Evolutionary conservation across 1,140 invertebrate genomes (phyloP), one percentile per base, ranked within the genome.

Genomic region (Ceratosolen fusciceps): DNA sequence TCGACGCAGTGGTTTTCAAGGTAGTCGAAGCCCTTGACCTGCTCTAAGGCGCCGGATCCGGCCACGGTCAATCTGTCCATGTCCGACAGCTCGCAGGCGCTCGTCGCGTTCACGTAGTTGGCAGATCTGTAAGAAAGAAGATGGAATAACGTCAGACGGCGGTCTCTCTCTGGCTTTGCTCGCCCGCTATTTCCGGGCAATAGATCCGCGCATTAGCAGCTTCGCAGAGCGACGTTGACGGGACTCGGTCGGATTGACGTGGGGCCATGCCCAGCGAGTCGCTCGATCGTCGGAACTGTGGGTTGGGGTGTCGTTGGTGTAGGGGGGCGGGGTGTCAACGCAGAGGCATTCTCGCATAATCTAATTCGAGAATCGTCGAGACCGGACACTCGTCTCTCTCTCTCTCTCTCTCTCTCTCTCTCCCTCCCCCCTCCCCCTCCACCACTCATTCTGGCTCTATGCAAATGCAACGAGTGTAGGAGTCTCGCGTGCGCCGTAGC

Each of bases 1-100:
- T 96, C 95, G 14, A 96, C 95, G 87, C 96, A 98, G 88, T 97
- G 96, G 87, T 96, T 96, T 86, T 98, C 96, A 86, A 97, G 92
- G 88, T 97, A 97, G 84, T 97, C 96, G 77, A 92, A 92, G 84
- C 94, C 93, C 84, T 94, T 93, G 39, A 93, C 92, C 16, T 91
- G 85, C 88, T 95, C 93, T 89, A 96, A 95, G 56, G 93, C 92
- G 73, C 91, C 94, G 31, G 93, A 94, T 82, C 95, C 95, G 26
- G 94, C 96, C 74, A 96, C 92, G 34, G 96, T 97, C 84, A 96
- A 92, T 78, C 96, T 92, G 89, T 98, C 96, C 95, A 98, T 96
- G 86, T 96, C 96, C 14, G 96, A 96, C 68, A 98, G 90, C 84
- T 95, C 94, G 86, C 97, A 98, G 82, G 95, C 94, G 62, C 95